Percentiles rank a stretch among this genome's conserved stretches.
Conservation (phyloP, 1,140 invertebrate species). For the Pachypsylla venusta region DNA sequence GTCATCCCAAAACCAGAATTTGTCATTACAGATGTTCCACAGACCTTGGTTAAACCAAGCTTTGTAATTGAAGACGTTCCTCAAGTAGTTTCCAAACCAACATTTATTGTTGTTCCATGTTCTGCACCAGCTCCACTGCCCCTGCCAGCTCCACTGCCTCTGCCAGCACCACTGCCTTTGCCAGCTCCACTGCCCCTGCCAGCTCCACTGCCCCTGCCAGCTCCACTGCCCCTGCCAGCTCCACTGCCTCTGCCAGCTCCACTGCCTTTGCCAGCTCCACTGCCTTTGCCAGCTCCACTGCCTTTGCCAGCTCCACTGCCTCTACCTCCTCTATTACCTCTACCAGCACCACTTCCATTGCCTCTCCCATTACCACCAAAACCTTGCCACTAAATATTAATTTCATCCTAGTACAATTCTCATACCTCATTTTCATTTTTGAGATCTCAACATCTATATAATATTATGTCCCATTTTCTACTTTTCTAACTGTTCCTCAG, state of each 20-base stretch:
- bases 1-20: not conserved
- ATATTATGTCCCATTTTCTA: too few species aligned
- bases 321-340: too few species aligned
- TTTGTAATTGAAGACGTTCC: not conserved
- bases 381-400: not conserved
- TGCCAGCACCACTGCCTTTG: not conserved
- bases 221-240: not conserved
- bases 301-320: not conserved
- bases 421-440: too few species aligned
- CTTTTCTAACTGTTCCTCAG: too few species aligned
- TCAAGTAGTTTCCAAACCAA: not conserved
- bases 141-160: not conserved
- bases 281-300: not conserved
- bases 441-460: too few species aligned
- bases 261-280: not conserved
- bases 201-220: not conserved
- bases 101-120: conserved; percentile 4
- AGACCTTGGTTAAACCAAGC: not conserved
- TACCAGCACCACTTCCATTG: too few species aligned
- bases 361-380: not conserved
- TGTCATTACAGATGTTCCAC: not conserved
- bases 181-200: not conserved
- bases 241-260: not conserved
- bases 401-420: too few species aligned
- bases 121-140: not conserved